Base-by-base conservation (phyloP, 2,888 invertebrate species). In the Aporophyla nigra region DNA sequence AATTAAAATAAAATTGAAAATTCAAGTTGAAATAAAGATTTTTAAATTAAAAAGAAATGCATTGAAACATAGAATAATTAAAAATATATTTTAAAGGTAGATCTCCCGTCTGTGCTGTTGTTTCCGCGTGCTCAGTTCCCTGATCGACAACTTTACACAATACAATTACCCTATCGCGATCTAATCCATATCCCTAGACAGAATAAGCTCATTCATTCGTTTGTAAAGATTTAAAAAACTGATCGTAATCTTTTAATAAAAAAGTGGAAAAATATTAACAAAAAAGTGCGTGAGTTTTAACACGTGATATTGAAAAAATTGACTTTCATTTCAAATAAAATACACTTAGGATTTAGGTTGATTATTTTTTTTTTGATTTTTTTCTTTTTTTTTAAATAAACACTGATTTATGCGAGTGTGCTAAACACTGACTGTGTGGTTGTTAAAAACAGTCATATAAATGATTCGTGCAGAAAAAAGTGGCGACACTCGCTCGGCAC, bases 201-300 rank as follows among this genome's bases (percentile, higher is more conserved):
- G 88, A 87, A 75, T 89, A 90, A 91, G 88, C 91, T 91, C 90
- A 89, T 84, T 79, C 75, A 77, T 85, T 83, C 62, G 2, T 74
- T 74, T 69, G 46, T 82, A 78, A 79, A 82, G 54, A 73, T 71
- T 33, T 33, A 71, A 68, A 80, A 76, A 79, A 66, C 33, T 67
- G 71, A 66, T 78, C n/a, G 46, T 63, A 69, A 66, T 71, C 24
- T 66, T 81, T 67, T 24, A 72, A 73, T 71, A 73, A 62, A 63
- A 85, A 82, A 61, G 9, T 16, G 33, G 6, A 56, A 58, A 71
- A 71, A 53, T 66, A 40, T 69, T 58, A 86, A 83, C 69, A 71
- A 69, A 74, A 59, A 74, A 73, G 86, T 83, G 79, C 76, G 71
- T 72, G 49, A 71, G n/a, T 71, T 54, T 24, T 74, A 86, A 78